These are phyloP conservation scores for Drosophila mojavensis DNA, from an alignment of 1,140 invertebrate species.

Conservation along the genomic window DNA sequence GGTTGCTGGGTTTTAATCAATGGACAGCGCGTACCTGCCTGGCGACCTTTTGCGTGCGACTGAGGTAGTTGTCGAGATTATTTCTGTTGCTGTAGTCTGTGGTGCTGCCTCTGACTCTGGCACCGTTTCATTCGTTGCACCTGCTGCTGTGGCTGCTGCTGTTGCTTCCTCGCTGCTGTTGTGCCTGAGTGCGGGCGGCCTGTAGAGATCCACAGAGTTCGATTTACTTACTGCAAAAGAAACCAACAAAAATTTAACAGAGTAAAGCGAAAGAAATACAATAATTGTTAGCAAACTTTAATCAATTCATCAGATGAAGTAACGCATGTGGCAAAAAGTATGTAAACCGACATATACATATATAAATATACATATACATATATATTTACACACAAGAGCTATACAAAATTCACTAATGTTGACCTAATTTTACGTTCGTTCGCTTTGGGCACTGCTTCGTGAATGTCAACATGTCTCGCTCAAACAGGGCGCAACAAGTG, in stretches of 20 bases:
- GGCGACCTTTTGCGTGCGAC: constrained; percentile 38
- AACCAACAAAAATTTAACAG: constrained; percentile 11
- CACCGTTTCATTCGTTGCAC: constrained; percentile 43
- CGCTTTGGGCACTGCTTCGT: constrained; percentile 64
- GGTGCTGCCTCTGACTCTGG: constrained; percentile 19
- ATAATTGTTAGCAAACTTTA: constrained; percentile 53
- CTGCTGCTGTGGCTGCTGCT: constrained; percentile 26
- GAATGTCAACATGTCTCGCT: constrained; percentile 72
- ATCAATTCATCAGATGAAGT: constrained; percentile 52
- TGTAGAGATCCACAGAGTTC: constrained; percentile 79
- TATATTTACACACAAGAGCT: constrained; percentile 38
- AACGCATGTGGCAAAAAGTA: constrained; percentile 65
- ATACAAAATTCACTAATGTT: constrained; percentile 67
- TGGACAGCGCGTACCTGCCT: constrained; percentile 34
- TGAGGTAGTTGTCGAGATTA: constrained; percentile 50
- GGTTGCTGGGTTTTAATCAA: neutral
- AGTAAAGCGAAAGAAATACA: neutral
- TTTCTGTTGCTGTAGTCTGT: constrained; percentile 36
- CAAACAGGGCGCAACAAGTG: constrained; percentile 43
- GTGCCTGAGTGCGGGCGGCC: constrained; percentile 76
- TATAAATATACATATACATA: constrained; percentile 28
- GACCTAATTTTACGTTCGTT: constrained; percentile 69
- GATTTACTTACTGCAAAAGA: constrained; percentile 71
- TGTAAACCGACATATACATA: constrained; percentile 25
- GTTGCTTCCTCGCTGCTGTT: constrained; percentile 60